These are phyloP conservation scores for Paraplagusia blochii DNA, from an alignment of 2,113 vertebrate genomes.

Conservation along the genomic window DNA sequence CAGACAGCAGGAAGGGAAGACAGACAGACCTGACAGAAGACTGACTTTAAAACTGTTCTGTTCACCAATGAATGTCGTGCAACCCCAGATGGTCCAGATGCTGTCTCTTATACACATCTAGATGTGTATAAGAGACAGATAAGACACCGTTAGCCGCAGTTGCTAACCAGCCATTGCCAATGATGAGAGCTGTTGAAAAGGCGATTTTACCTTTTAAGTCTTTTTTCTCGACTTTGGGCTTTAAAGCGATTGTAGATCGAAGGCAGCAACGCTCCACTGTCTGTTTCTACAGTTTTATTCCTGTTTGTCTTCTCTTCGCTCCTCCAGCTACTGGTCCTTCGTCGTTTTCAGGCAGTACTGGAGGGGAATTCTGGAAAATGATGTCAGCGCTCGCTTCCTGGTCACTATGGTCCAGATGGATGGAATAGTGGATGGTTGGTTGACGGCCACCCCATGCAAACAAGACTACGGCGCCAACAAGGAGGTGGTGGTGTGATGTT, in stretches of 20 bases:
- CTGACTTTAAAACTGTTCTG: too few species aligned
- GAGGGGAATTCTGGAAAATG: slow-evolving; percentile 66
- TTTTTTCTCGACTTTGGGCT: too few species aligned
- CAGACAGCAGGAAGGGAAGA: too few species aligned
- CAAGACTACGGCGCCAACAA: too few species aligned
- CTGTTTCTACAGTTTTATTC: background rate
- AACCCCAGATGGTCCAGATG: too few species aligned
- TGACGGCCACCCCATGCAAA: too few species aligned
- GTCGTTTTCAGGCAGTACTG: slow-evolving; percentile 6
- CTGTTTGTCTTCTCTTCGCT: background rate
- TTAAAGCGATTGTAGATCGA: background rate
- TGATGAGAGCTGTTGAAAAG: slow-evolving; percentile 36
- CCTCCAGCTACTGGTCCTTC: slow-evolving; percentile 1
- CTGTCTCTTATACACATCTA: too few species aligned
- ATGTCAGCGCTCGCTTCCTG: slow-evolving; percentile 65
- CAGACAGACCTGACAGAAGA: too few species aligned
- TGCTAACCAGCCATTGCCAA: background rate
- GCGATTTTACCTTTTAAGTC: background rate
- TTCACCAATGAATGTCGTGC: too few species aligned
- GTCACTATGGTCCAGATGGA: too few species aligned
- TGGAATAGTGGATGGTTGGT: too few species aligned
- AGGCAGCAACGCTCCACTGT: background rate
- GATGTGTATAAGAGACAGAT: slow-evolving; percentile 16
- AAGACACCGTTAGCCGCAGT: background rate
- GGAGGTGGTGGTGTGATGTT: too few species aligned